Evolutionary conservation across 2,888 invertebrate genomes (phyloP).

Genomic region (Junonia oenone): DNA sequence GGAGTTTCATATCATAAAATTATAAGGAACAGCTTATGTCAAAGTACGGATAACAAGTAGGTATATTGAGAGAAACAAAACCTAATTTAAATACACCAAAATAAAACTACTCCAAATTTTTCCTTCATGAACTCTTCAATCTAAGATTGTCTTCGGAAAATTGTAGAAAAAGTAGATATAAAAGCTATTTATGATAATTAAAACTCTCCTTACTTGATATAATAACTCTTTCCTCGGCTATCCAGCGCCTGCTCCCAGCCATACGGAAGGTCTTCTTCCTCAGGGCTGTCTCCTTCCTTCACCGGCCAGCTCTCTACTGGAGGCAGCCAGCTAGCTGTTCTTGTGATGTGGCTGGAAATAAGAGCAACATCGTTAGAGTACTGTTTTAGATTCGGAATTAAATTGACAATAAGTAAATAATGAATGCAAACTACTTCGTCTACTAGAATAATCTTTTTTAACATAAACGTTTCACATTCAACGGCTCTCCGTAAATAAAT

Average conservation of each 20-base stretch:
- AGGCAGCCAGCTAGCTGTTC: constrained; percentile 92
- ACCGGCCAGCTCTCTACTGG: constrained; percentile 90
- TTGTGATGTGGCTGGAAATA: constrained; percentile 86
- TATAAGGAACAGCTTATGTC: too few relatives aligned
- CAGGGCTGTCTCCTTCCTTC: constrained; percentile 45
- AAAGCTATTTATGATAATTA: not conserved
- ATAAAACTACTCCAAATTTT: too few relatives aligned
- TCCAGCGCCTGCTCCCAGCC: constrained; percentile 95
- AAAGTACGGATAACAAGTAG: too few relatives aligned
- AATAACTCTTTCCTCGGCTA: constrained; percentile 87
- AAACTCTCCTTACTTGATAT: constrained; percentile 83
- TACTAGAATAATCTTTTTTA: too few relatives aligned
- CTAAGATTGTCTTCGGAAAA: not conserved
- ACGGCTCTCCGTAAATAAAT: too few relatives aligned
- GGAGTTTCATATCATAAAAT: too few relatives aligned
- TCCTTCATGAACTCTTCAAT: too few relatives aligned
- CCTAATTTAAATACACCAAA: too few relatives aligned
- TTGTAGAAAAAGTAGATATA: not conserved
- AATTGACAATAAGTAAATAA: not conserved
- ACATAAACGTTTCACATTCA: too few relatives aligned
- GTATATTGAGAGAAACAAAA: too few relatives aligned
- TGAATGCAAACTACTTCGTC: not conserved
- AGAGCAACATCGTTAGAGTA: not conserved
- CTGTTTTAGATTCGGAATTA: not conserved
- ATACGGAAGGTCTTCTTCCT: constrained; percentile 84